phyloP scores from a whole-genome alignment of 1,140 invertebrate species.

The Euglossa dilemma region DNA sequence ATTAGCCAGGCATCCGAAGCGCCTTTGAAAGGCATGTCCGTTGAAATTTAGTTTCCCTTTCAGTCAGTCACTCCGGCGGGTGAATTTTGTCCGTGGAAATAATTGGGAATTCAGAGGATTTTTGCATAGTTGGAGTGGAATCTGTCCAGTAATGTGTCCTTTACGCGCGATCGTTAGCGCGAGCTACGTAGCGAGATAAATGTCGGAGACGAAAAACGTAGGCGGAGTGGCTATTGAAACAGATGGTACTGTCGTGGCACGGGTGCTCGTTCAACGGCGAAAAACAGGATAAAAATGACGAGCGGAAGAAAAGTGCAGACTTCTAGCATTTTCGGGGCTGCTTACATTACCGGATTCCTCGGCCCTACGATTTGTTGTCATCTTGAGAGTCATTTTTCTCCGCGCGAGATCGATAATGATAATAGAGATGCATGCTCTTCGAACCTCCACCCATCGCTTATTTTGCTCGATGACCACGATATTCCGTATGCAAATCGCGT shows the following conservation, averaged over 20 bases:
- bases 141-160: background rate
- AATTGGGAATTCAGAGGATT: background rate
- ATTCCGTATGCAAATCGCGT: background rate
- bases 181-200: conserved; percentile 6
- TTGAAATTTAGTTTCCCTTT: too few relatives aligned
- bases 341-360: background rate
- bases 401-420: background rate
- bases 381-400: conserved; percentile 11
- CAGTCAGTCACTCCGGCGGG: too few relatives aligned
- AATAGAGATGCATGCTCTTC: background rate
- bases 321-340: background rate
- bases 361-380: background rate
- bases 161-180: conserved; percentile 12
- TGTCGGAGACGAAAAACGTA: conserved; percentile 17
- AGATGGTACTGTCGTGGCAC: conserved; percentile 8
- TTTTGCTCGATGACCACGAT: background rate
- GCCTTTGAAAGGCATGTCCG: too few relatives aligned
- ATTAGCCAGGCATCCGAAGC: too few relatives aligned
- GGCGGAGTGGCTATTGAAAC: conserved; percentile 12
- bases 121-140: background rate
- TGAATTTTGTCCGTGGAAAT: too few relatives aligned
- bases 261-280: background rate
- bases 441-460: background rate
- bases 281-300: conserved; percentile 25
- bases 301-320: background rate